Percentiles rank a stretch among this genome's conserved stretches.
These are phyloP conservation scores for Stichopus chloronotus DNA, from an alignment of 35 echinoderm and acorn worm species.

Conservation along the genomic window DNA sequence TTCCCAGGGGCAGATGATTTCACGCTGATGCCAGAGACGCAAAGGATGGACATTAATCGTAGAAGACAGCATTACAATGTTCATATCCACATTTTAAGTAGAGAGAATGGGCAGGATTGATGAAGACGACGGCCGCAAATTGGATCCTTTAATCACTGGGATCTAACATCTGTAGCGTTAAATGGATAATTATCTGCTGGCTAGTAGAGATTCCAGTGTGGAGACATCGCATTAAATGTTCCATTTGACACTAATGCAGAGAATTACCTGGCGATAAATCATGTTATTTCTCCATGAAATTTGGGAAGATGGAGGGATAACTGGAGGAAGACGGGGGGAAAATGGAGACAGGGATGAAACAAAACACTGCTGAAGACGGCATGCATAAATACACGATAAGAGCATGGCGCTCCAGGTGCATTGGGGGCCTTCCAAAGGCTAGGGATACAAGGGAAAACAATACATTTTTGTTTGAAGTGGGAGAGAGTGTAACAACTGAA, in stretches of 20 bases:
- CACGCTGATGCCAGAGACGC: neutral
- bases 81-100: neutral
- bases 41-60: neutral
- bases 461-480: neutral
- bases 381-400: neutral
- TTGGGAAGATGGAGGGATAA: neutral
- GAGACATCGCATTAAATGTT: constrained; percentile 1
- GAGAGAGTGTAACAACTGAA: too few species aligned
- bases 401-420: too few species aligned
- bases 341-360: neutral
- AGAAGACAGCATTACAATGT: neutral
- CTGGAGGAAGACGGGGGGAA: neutral
- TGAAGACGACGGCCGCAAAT: neutral
- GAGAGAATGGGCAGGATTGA: neutral
- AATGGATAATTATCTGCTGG: constrained; percentile 16
- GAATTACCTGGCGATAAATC: neutral
- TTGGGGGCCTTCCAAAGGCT: too few species aligned
- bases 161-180: constrained; percentile 5
- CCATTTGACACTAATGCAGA: constrained; percentile 3
- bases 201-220: neutral
- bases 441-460: neutral
- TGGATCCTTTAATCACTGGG: neutral
- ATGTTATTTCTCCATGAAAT: neutral
- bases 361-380: neutral
- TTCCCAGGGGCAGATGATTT: neutral